Conservation (phyloP, 2,797 vertebrate genomes). For the Chiloscyllium punctatum region DNA sequence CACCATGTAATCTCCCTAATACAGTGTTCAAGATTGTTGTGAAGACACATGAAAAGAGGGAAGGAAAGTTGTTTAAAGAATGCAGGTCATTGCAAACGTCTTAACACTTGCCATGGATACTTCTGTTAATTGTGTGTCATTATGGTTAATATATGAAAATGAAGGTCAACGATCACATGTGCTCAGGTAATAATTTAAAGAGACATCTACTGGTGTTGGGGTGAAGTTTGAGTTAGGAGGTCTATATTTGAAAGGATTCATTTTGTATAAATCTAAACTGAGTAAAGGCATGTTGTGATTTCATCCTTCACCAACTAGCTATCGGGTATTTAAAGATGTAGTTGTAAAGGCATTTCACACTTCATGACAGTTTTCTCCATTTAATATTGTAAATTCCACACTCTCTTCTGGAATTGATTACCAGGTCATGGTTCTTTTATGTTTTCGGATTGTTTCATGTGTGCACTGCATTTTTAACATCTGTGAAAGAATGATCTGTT, state of each 20-base stretch:
- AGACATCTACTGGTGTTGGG: too few species aligned
- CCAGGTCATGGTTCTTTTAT: background rate
- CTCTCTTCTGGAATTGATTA: background rate
- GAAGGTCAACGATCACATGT: too few species aligned
- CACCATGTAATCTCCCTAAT: too few species aligned
- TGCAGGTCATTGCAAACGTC: background rate
- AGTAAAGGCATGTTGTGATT: too few species aligned
- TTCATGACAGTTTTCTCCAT: background rate
- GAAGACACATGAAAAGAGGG: background rate
- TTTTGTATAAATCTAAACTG: too few species aligned
- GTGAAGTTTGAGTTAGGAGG: too few species aligned
- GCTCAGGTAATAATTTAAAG: too few species aligned
- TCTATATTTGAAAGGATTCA: too few species aligned
- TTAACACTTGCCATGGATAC: background rate
- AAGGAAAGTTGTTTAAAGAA: background rate
- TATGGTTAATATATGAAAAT: too few species aligned
- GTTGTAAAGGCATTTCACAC: background rate
- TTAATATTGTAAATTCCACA: background rate
- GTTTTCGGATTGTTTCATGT: background rate
- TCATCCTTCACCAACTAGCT: too few species aligned
- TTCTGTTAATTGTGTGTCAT: too few species aligned
- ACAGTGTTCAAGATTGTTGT: background rate
- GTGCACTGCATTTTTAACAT: background rate
- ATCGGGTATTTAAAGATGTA: too few species aligned
- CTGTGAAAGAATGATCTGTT: background rate